A percentile compares a stretch with the other conserved stretches of the same genome.
These are phyloP conservation scores for Acronicta alni DNA, from an alignment of 2,888 invertebrate genomes.

Conservation along the genomic window DNA sequence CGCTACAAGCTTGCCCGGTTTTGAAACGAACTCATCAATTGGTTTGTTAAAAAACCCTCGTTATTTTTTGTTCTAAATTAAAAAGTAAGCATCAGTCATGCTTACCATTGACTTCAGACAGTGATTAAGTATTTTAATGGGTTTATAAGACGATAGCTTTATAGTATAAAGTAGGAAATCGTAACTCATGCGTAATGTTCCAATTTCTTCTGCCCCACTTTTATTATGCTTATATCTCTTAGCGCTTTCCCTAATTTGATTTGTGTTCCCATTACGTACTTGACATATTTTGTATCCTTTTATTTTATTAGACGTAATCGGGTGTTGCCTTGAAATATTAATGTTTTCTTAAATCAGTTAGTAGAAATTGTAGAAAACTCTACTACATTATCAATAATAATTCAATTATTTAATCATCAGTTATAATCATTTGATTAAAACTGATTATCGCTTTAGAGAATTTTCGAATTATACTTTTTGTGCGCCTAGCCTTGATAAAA, in stretches of 20 bases:
- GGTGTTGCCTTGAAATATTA: constrained; percentile 17
- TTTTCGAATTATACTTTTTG: background rate
- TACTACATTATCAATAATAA: no score
- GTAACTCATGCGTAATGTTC: constrained; percentile 25
- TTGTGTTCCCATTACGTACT: constrained; percentile 49
- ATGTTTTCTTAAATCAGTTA: background rate
- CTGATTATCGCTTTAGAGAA: background rate
- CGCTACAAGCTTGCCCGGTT: constrained; percentile 15
- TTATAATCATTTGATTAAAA: no score
- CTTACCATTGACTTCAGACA: constrained; percentile 1
- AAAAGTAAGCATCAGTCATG: constrained; percentile 5
- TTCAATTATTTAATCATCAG: no score
- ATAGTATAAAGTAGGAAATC: constrained; percentile 12
- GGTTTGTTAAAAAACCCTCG: constrained; percentile 9
- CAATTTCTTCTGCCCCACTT: constrained; percentile 46
- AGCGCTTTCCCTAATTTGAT: constrained; percentile 56
- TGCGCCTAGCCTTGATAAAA: constrained; percentile 31
- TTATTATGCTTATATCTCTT: constrained; percentile 50
- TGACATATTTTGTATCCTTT: constrained; percentile 52
- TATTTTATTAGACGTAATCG: constrained; percentile 40
- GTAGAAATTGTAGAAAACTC: no score
- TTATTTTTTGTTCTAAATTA: constrained; percentile 5
- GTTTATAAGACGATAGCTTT: background rate
- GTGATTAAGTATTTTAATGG: constrained; percentile 7
- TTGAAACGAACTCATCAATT: constrained; percentile 28